Evolutionary conservation across 2,113 vertebrate genomes (phyloP).

Genomic region (Apodemus speciosus): DNA sequence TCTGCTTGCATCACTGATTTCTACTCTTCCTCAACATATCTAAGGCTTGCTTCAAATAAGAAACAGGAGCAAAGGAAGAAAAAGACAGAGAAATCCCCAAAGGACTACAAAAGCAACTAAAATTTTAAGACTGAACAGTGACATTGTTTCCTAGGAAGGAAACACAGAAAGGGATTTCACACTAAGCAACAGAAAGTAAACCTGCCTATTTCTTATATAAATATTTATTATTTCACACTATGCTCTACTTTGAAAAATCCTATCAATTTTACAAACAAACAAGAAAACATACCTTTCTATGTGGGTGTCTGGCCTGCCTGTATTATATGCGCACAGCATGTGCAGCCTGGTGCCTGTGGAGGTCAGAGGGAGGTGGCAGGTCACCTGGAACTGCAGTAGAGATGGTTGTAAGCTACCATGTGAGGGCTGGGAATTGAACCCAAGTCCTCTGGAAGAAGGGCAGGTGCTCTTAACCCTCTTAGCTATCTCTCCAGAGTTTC

Average conservation of each 20-base stretch:
- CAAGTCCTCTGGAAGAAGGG: neutral
- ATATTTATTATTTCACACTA: neutral
- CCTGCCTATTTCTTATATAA: constrained; percentile 8
- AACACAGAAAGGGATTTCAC: constrained; percentile 70
- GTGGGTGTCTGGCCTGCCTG: neutral
- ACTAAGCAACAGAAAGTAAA: neutral
- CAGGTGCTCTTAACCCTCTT: neutral
- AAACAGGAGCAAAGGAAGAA: constrained; percentile 9
- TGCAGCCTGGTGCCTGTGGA: neutral
- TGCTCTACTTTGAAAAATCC: neutral
- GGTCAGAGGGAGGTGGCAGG: neutral
- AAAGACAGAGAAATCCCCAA: neutral
- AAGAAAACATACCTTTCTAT: constrained; percentile 35
- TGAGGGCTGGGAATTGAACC: neutral
- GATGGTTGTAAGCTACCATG: neutral
- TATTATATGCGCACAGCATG: too few relatives aligned
- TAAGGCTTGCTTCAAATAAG: neutral
- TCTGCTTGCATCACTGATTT: constrained; percentile 35
- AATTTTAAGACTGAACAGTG: neutral
- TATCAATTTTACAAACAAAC: constrained; percentile 33
- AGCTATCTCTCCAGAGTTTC: neutral
- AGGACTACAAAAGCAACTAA: neutral
- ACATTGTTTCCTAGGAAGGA: constrained; percentile 63
- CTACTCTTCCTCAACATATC: constrained; percentile 15
- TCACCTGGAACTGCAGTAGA: neutral